Base-by-base conservation (phyloP, 1,140 invertebrate genomes). In the Mizuhopecten yessoensis region DNA sequence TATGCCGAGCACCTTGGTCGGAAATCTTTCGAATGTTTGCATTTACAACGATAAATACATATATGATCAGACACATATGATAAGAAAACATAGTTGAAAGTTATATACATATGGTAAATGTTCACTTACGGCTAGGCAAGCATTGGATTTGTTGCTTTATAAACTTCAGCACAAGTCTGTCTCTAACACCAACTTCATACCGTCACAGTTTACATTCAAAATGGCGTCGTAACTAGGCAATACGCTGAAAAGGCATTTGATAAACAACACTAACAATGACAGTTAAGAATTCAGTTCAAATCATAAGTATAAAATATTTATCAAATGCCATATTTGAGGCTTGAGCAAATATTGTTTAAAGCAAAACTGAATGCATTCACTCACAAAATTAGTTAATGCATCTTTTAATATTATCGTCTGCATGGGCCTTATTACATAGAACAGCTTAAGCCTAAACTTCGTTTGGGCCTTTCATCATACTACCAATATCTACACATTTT, bases 151-250 rank as follows among this genome's bases (percentile, higher is more conserved):
- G 57, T 3, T 75, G n/a, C 29, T 75, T 75, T 13, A 29, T 75
- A 75, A 29, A 75, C 57, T 75, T 17, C n/a, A 75, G n/a, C 57
- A 29, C 57, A 75, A 17, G 23, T 75, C 57, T 75, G 57, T 7
- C 57, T 29, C n/a, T n/a, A 29, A 29, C 23, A 7, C 11, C 57
- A 29, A 75, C 9, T 20, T 29, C n/a, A 23, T 75, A 7, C 29
- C 57, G 57, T 75, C 29, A 75, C 57, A 75, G 57, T 75, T 75
- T 75, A 75, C 57, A 75, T 75, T 75, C 57, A 75, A 75, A 29
- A 75, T 75, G 57, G 57, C 57, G 57, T 75, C 57, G 57, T 75
- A 75, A n/a, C 57, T 75, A 75, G 57, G 57, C 57, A 75, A 75
- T 75, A 0, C n/a, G 29, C 57, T 29, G 57, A 75, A 17, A 23